Evolutionary conservation across 2,888 invertebrate genomes (phyloP).

Genomic region (Scaeva pyrastri): DNA sequence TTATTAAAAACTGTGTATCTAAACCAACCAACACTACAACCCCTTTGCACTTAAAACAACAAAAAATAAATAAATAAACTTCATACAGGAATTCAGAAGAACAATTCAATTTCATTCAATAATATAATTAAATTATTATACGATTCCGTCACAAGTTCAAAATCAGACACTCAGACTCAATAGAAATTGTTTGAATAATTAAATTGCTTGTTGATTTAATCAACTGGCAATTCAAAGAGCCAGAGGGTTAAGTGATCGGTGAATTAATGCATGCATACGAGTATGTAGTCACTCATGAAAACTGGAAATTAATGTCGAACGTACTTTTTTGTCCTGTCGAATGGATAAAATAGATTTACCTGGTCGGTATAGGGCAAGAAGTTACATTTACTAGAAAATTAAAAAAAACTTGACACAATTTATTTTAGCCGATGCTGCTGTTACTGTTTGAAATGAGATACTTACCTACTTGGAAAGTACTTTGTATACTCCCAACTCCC

Average conservation of each 20-base stretch:
- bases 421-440: too few relatives aligned
- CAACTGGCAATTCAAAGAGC: conserved; percentile 47
- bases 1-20: not conserved
- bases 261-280: not conserved
- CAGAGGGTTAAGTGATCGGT: conserved; percentile 54
- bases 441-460: not conserved
- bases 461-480: not conserved
- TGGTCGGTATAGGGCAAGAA: too few relatives aligned
- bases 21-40: not conserved
- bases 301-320: conserved; percentile 1
- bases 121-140: conserved; percentile 47
- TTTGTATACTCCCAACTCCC: not conserved
- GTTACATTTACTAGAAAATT: too few relatives aligned
- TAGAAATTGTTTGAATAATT: conserved; percentile 31
- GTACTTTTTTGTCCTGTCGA: not conserved
- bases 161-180: conserved; percentile 50
- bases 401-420: too few relatives aligned
- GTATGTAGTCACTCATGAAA: not conserved
- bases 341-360: too few relatives aligned
- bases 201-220: conserved; percentile 63
- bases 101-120: conserved; percentile 45
- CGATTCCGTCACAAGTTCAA: conserved; percentile 41
- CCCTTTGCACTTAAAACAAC: too few relatives aligned
- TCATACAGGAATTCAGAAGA: conserved; percentile 4
- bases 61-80: not conserved